Conservation (phyloP, 2,113 vertebrate genomes). For the Sinocyclocheilus anophthalmus region DNA sequence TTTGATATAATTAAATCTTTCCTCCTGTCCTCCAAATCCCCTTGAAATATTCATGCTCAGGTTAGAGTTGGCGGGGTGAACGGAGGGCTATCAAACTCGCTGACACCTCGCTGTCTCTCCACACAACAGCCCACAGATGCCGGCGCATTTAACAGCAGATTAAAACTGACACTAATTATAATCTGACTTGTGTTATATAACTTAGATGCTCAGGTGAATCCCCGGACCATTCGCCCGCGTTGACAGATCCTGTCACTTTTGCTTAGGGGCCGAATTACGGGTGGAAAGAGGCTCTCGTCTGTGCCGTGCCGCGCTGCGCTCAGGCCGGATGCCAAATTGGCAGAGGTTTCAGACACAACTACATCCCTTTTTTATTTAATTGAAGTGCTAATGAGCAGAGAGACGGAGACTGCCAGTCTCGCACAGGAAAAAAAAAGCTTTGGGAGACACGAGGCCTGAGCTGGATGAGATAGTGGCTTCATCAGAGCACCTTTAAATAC, state of each 20-base stretch:
- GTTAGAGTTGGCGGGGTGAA: constrained; percentile 60
- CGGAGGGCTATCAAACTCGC: constrained; percentile 49
- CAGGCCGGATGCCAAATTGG: constrained; percentile 64
- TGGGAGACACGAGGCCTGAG: constrained; percentile 42
- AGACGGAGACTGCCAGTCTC: constrained; percentile 56
- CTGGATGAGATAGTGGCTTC: constrained; percentile 52
- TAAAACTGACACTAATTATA: constrained; percentile 67
- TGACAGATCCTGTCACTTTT: constrained; percentile 68
- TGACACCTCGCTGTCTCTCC: constrained; percentile 48
- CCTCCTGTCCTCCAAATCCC: constrained; percentile 60
- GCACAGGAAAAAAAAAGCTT: constrained; percentile 39
- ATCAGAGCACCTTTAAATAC: constrained; percentile 44
- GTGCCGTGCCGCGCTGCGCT: constrained; percentile 41
- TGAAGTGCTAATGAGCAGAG: constrained; percentile 67
- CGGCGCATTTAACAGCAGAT: constrained; percentile 53
- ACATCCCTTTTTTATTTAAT: constrained; percentile 67
- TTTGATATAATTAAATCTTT: constrained; percentile 62
- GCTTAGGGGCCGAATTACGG: constrained; percentile 60
- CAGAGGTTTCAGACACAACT: constrained; percentile 62
- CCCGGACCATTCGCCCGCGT: constrained; percentile 40
- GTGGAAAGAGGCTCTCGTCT: constrained; percentile 53
- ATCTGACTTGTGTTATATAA: constrained; percentile 67
- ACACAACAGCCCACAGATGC: constrained; percentile 57
- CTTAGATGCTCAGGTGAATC: constrained; percentile 67
- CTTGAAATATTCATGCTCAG: constrained; percentile 64